Percentiles rank a stretch among this genome's conserved stretches.
Evolutionary conservation across 2,113 vertebrate species (phyloP).

Genomic region (Acrocephalus arundinaceus): DNA sequence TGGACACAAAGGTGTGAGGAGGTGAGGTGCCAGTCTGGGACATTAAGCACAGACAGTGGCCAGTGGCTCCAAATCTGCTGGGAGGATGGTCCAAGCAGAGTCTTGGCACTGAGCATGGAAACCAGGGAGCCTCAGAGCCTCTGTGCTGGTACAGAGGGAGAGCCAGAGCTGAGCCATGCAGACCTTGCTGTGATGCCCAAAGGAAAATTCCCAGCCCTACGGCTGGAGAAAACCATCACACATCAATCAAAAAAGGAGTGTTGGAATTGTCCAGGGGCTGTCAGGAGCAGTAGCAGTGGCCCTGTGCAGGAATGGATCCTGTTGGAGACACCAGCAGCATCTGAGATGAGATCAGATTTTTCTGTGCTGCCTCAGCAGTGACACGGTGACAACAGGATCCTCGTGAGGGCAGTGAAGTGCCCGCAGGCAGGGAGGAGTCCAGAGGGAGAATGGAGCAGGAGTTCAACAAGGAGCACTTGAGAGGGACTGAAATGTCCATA

Average conservation of each 20-base stretch:
- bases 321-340: background rate
- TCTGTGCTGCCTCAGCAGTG: background rate
- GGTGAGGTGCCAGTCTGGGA: background rate
- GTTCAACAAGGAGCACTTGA: background rate
- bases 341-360: accelerated
- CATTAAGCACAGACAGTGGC: too few species aligned
- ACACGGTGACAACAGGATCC: background rate
- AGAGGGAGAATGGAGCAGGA: background rate
- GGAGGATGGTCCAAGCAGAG: background rate
- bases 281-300: background rate
- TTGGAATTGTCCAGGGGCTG: background rate
- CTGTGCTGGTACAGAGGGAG: background rate
- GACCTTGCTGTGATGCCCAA: background rate
- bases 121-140: background rate
- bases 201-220: background rate
- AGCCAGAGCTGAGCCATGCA: accelerated
- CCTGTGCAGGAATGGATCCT: background rate
- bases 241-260: background rate
- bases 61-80: background rate
- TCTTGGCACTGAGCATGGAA: background rate
- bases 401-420: background rate
- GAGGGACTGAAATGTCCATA: background rate
- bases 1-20: background rate
- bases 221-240: background rate
- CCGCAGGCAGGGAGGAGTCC: background rate